Conservation (phyloP, 2,888 invertebrate genomes). For the Cheilosia scutellata region DNA sequence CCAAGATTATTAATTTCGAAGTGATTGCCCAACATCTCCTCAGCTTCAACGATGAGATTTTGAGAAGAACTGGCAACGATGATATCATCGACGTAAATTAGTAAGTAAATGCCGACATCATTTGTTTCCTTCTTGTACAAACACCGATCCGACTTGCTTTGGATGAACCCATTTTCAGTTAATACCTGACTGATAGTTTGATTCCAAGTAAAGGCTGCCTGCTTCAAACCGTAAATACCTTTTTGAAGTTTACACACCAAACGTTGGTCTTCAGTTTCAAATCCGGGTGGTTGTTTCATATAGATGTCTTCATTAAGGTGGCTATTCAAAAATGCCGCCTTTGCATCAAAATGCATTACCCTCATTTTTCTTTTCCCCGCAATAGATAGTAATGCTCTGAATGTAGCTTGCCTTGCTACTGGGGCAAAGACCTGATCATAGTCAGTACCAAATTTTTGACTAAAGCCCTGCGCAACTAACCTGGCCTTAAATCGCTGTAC, state of each 20-base stretch:
- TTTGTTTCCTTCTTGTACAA: neutral
- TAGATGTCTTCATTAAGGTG: neutral
- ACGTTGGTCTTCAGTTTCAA: neutral
- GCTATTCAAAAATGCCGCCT: no score
- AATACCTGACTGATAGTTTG: neutral
- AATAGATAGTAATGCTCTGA: no score
- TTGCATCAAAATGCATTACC: no score
- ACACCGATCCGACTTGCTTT: conserved; percentile 1
- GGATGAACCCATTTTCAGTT: neutral
- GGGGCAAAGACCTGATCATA: no score
- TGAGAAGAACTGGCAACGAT: neutral
- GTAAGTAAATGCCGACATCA: no score
- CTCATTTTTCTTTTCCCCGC: no score
- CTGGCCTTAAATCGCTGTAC: no score
- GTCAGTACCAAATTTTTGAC: no score
- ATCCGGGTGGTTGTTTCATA: conserved; percentile 6
- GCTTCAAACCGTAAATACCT: conserved; percentile 1
- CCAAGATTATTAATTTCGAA: neutral
- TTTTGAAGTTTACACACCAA: neutral
- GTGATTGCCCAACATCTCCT: neutral
- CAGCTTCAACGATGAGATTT: neutral
- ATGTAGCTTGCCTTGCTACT: no score
- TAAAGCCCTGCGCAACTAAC: no score
- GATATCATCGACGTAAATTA: conserved; percentile 7
- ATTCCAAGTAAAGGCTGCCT: neutral